Base-by-base conservation (phyloP, 2,113 vertebrate species). In the Trinectes maculatus region DNA sequence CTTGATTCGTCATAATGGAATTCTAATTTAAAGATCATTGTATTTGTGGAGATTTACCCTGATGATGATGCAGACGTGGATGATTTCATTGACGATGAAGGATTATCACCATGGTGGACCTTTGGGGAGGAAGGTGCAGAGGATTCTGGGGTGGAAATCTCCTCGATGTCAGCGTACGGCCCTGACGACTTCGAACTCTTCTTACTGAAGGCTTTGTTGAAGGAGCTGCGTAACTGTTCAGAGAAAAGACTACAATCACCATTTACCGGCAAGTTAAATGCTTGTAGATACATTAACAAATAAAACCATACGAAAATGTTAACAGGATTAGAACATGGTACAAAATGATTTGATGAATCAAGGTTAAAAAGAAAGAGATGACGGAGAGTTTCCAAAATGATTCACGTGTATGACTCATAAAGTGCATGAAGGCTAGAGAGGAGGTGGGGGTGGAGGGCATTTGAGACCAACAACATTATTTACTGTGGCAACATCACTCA, bases 161-260 rank as follows among this genome's bases (percentile, higher is more conserved):
- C 98, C 86, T 99, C 97, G 0, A 99, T 99, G 80, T 99, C 98
- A 0, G 97, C 97, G 65, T 98, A 99, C 0, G 96, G 95, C 0
- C 94, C 95, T 1, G 93, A 89, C 0, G 93, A 90, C 87, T 99
- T 99, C 33, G 95, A 91, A 3, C 96, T 96, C 80, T 99, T 99
- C 87, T 99, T 99, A 85, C 94, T 98, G 85, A 99, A 99, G 56
- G 98, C 98, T 82, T 98, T 98, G 90, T 98, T 99, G 91, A 99
- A 99, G 73, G 98, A 99, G 80, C 96, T 99, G 51, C 98, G 95
- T 15, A 99, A 86, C 98, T 99, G 78, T 22, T 70, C 2, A 39
- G 31, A 26, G 22, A 63, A 6, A n/a, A n/a, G n/a, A n/a, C n/a
- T n/a, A n/a, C n/a, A n/a, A n/a, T n/a, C n/a, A n/a, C n/a, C n/a